Evolutionary conservation across 2,797 vertebrate genomes (phyloP).

Genomic region (Ptychadena robeensis): DNA sequence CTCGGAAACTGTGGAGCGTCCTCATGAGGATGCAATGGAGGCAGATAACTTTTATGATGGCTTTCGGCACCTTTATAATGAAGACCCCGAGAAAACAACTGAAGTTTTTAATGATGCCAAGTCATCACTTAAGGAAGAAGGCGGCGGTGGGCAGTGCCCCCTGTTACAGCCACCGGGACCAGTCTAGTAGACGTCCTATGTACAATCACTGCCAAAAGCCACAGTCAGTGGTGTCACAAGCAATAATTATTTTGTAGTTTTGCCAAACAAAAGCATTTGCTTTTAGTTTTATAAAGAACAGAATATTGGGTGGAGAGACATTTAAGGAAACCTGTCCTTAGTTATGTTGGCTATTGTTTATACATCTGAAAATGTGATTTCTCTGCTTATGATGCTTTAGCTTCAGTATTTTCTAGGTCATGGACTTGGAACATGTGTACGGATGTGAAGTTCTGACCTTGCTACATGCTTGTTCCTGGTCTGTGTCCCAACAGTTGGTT

Average conservation of each 20-base stretch:
- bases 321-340: too few species aligned
- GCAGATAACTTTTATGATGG: constrained; percentile 76
- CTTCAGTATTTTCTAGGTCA: too few species aligned
- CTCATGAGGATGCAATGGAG: constrained; percentile 59
- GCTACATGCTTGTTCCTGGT: neutral
- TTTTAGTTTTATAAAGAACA: too few species aligned
- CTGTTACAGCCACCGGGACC: constrained; percentile 69
- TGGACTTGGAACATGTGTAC: neutral
- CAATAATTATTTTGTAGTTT: neutral
- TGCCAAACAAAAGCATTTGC: too few species aligned
- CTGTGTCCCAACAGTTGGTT: neutral
- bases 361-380: too few species aligned
- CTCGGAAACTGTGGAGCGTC: neutral
- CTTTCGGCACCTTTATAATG: constrained; percentile 71
- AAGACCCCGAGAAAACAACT: constrained; percentile 55
- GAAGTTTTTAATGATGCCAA: fast-evolving
- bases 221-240: neutral
- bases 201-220: neutral
- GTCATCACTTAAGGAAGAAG: constrained; percentile 38
- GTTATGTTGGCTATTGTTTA: neutral
- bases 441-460: neutral
- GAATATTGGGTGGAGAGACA: too few species aligned
- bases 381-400: too few species aligned
- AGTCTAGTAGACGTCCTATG: neutral
- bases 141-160: constrained; percentile 70